phyloP scores from a whole-genome alignment of 2,113 vertebrate species.

The Bucco capensis region DNA sequence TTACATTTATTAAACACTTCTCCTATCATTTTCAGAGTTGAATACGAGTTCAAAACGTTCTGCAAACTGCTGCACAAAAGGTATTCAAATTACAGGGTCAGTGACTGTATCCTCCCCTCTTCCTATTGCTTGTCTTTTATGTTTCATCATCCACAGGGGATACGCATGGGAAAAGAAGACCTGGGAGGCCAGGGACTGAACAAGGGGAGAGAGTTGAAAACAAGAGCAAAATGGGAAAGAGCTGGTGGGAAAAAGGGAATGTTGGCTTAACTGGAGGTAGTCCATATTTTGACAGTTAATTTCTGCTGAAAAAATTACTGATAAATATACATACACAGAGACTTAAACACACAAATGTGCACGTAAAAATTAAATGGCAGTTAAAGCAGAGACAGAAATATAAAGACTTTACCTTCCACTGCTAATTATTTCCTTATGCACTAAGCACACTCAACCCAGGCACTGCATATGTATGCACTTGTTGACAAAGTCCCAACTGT shows the following conservation, averaged over 20 bases:
- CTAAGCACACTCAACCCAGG: neutral
- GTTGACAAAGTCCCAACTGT: constrained; percentile 38
- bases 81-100: constrained; percentile 21
- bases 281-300: constrained; percentile 8
- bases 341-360: neutral
- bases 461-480: constrained; percentile 27
- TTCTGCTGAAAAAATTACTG: neutral
- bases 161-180: neutral
- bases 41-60: constrained; percentile 42
- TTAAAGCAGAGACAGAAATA: constrained; percentile 8
- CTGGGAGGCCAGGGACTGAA: neutral
- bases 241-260: neutral
- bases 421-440: constrained; percentile 44
- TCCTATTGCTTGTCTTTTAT: neutral
- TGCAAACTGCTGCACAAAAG: neutral
- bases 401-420: constrained; percentile 12
- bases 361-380: constrained; percentile 21
- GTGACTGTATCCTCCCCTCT: neutral
- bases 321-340: neutral
- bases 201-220: neutral
- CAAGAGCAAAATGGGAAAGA: neutral
- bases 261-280: neutral
- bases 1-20: constrained; percentile 31
- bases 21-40: constrained; percentile 14
- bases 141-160: neutral